Evolutionary conservation across 2,888 invertebrate genomes (phyloP).

Genomic region (Hymenopus coronatus): DNA sequence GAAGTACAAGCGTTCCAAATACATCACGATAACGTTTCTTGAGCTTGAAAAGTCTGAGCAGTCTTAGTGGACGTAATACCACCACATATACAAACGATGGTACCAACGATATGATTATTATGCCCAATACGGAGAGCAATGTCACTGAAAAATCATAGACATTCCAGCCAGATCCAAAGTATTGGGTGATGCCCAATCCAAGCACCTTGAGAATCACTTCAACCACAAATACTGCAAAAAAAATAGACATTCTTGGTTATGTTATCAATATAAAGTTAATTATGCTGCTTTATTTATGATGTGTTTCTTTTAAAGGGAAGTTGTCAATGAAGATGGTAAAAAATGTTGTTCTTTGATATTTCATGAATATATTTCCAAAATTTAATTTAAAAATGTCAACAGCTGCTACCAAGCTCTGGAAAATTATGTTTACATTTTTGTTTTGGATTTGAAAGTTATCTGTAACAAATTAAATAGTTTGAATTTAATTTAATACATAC

Average conservation of each 20-base stretch:
- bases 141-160: conserved; percentile 73
- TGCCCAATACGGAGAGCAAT: conserved; percentile 63
- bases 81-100: conserved; percentile 70
- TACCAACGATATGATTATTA: conserved; percentile 62
- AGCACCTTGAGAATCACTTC: conserved; percentile 73
- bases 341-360: too few relatives aligned
- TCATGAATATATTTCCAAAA: too few relatives aligned
- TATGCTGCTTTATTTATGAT: too few relatives aligned
- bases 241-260: neutral
- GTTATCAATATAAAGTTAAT: too few relatives aligned
- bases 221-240: conserved; percentile 66
- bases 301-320: too few relatives aligned
- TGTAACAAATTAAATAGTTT: too few relatives aligned
- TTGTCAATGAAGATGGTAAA: too few relatives aligned
- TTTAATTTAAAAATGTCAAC: too few relatives aligned
- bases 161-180: conserved; percentile 83
- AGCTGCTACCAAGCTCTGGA: too few relatives aligned
- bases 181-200: conserved; percentile 67
- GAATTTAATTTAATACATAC: too few relatives aligned
- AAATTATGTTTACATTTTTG: too few relatives aligned
- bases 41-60: conserved; percentile 42
- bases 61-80: conserved; percentile 66
- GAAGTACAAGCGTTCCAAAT: conserved; percentile 75
- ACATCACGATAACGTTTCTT: conserved; percentile 59
- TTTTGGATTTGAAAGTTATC: too few relatives aligned